Evolutionary conservation across 2,888 invertebrate species (phyloP).

Genomic region (Nomada ruficornis): DNA sequence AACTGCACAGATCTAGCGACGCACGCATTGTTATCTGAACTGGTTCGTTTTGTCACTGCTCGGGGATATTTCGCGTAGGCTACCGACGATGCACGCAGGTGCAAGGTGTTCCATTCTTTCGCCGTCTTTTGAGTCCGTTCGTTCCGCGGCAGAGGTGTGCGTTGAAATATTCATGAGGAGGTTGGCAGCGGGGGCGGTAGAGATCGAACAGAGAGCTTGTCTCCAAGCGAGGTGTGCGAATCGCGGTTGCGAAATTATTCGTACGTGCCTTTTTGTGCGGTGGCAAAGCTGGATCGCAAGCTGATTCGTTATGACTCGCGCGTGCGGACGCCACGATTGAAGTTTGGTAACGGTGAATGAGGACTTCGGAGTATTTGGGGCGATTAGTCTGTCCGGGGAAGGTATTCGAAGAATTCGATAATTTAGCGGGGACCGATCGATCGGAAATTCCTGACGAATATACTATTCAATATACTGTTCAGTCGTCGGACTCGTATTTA

Average conservation of each 20-base stretch:
- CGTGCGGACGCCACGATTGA: not conserved
- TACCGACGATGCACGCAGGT: conserved; percentile 40
- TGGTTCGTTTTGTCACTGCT: not conserved
- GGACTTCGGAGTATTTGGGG: not conserved
- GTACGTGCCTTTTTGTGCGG: conserved; percentile 51
- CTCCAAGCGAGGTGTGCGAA: conserved; percentile 44
- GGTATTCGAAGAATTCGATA: not conserved
- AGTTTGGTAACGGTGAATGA: not conserved
- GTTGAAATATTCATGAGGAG: conserved; percentile 59
- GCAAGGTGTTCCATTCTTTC: not conserved
- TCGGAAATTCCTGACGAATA: not conserved
- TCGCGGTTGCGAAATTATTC: conserved; percentile 54
- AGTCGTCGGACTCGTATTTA: not conserved
- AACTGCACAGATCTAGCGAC: conserved; percentile 4
- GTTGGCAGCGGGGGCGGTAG: not conserved
- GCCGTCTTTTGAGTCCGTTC: not conserved
- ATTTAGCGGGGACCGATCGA: not conserved
- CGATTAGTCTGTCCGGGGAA: not conserved
- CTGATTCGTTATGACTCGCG: conserved; percentile 33
- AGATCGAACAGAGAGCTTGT: conserved; percentile 40
- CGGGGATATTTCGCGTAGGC: conserved; percentile 26
- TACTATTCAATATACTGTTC: too few species aligned
- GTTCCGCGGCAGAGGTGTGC: conserved; percentile 7
- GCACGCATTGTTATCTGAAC: conserved; percentile 21
- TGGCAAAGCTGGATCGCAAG: not conserved